Evolutionary conservation across 1,140 invertebrate species (phyloP), one percentile per base, ranked within the genome.

Genomic region (Eupristina koningsbergeri): DNA sequence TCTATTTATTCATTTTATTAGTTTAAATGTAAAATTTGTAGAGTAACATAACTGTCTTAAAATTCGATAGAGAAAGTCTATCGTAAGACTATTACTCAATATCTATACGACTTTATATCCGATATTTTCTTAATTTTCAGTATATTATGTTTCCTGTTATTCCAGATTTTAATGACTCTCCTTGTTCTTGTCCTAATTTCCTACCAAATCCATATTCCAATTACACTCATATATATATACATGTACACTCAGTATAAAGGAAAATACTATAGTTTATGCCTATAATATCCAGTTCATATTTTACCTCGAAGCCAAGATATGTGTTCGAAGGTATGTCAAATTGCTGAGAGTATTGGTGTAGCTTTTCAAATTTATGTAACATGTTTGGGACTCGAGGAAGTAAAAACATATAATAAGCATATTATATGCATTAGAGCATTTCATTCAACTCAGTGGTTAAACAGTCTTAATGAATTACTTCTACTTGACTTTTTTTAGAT

Each of bases 321-420:
- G 61, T 34, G 29, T 31, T 1, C 13, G 9, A 34, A 11, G 61
- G 3, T 64, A 3, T 31, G 29, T 5, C 15, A 64, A 13, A 64
- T 64, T 34, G n/a, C 11, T 19, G 13, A 7, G 8, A 13, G 9
- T 53, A 34, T 58, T 34, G 34, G 73, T 73, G 73, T 36, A 50
- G 63, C 73, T 73, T 81, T 81, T 81, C 79, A 71, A 69, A 81
- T 81, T 81, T 81, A 81, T 73, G 73, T 80, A 80, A 69, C 41
- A 50, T 67, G 31, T 41, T 17, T 41, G 29, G 26, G 41, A 29
- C n/a, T 29, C 13, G 19, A 15, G 31, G 34, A 19, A 36, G 34
- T 8, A 19, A 15, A 77, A 61, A 53, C 47, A 58, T 50, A 77
- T 47, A 58, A 3, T 53, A 31, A 15, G 36, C 29, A 29, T 31